These are phyloP conservation scores for Phenacoccus solenopsis DNA, from an alignment of 1,140 invertebrate genomes.

Conservation along the genomic window DNA sequence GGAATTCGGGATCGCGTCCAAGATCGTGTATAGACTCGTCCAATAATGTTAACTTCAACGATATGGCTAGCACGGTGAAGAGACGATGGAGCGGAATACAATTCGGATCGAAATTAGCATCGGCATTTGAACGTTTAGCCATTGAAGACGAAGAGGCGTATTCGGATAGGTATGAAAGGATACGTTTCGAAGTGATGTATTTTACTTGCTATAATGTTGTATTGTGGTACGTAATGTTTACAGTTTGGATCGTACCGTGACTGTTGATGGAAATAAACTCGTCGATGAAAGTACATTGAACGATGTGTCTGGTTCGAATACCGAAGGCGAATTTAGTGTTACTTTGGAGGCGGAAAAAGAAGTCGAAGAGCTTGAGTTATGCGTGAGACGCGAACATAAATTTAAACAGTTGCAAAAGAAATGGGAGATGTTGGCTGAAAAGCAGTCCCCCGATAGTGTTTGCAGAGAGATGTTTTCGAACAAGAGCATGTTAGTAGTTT, in stretches of 20 bases:
- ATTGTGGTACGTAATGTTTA: not conserved
- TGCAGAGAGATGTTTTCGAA: not conserved
- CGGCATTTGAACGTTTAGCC: slow-evolving; percentile 52
- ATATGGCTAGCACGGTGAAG: slow-evolving; percentile 42
- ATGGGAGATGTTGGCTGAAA: slow-evolving; percentile 47
- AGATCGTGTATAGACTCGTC: slow-evolving; percentile 50
- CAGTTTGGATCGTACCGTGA: slow-evolving; percentile 13
- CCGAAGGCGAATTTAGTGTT: not conserved
- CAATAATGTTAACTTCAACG: slow-evolving; percentile 38
- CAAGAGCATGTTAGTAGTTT: not conserved
- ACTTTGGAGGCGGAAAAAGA: not conserved
- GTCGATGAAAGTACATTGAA: not conserved
- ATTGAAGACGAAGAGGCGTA: slow-evolving; percentile 57
- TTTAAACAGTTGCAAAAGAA: slow-evolving; percentile 71
- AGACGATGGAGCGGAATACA: slow-evolving; percentile 62
- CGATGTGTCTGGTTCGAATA: slow-evolving; percentile 5
- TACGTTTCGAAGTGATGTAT: no score
- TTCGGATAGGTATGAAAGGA: slow-evolving; percentile 24
- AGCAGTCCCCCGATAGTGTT: not conserved
- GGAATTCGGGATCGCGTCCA: slow-evolving; percentile 35
- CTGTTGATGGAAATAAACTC: not conserved
- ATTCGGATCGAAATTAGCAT: slow-evolving; percentile 51
- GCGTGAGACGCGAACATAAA: slow-evolving; percentile 33
- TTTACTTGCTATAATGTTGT: not conserved
- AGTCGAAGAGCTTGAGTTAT: not conserved